Evolutionary conservation across 2,888 invertebrate genomes (phyloP), one percentile per base, ranked within the genome.

Genomic region (Pollenia amentaria): DNA sequence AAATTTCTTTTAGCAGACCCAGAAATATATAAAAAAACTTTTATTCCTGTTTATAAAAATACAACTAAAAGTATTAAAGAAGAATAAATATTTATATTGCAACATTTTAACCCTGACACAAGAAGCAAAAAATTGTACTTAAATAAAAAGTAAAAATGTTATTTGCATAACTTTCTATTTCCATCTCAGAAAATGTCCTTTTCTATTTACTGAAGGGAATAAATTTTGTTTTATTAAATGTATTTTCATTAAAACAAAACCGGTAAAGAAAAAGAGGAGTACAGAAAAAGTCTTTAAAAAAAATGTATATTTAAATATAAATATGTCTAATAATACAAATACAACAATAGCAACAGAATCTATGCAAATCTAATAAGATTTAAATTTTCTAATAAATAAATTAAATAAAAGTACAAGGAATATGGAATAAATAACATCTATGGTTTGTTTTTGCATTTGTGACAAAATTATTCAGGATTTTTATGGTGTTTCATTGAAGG

Each of bases 141-240:
- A 21, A 55, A 55, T 55, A 1, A 21, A 55, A 53, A 53, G 18
- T 53, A 53, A 53, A 55, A 55, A 55, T 21, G 11, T 55, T 55
- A 55, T 55, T 55, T 21, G 55, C 55, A 55, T 55, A 55, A 55
- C 21, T 55, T 55, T 55, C 55, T 55, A 55, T 55, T 55, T 21
- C 21, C 11, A 18, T 21, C 21, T 21, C 11, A 55, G 2, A 21
- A 55, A 55, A 21, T 21, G 11, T 55, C 21, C 55, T 55, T 21
- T 55, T 55, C 55, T 55, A 55, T 55, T 55, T 55, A 21, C 55
- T 55, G 11, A 21, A 4, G 55, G 55, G 55, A 55, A 55, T 55
- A 21, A 1, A 21, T 44, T 44, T 44, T 44, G 8, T 55, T 55
- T 55, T 11, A 21, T 9, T 55, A 18, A 55, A 55, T 21, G 21